Percentiles rank a stretch among this genome's conserved stretches.
These are phyloP conservation scores for Galendromus occidentalis DNA, from an alignment of 1,140 invertebrate genomes.

Conservation along the genomic window DNA sequence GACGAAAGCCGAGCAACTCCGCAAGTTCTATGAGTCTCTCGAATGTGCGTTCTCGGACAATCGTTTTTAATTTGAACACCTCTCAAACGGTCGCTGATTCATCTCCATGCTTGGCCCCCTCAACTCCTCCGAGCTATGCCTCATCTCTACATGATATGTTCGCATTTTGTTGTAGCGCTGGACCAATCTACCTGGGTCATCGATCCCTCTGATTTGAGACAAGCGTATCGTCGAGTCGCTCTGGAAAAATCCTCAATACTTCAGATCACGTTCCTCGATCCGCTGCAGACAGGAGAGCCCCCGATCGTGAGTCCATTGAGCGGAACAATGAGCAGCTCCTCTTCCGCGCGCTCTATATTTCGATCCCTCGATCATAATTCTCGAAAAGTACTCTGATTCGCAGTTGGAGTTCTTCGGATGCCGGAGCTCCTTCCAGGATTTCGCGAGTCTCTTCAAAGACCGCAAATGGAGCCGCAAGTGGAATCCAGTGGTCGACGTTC, in stretches of 20 bases:
- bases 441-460: not conserved
- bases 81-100: no score
- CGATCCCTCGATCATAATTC: no score
- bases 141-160: no score
- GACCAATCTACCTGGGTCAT: not conserved
- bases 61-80: no score
- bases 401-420: conserved; percentile 3
- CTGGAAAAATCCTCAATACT: not conserved
- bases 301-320: not conserved
- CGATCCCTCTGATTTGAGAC: not conserved
- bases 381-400: not conserved
- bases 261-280: conserved; percentile 4
- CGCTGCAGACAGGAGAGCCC: not conserved
- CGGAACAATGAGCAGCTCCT: no score
- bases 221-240: not conserved
- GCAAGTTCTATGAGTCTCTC: no score
- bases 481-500: not conserved
- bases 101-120: no score
- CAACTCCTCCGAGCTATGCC: no score
- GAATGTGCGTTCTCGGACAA: no score
- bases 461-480: not conserved
- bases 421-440: not conserved
- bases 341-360: no score
- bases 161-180: not conserved
- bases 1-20: no score